A percentile compares a stretch with the other conserved stretches of the same genome.
Conservation (phyloP, 2,888 invertebrate species). For the Drosophila cyrtoloma region DNA sequence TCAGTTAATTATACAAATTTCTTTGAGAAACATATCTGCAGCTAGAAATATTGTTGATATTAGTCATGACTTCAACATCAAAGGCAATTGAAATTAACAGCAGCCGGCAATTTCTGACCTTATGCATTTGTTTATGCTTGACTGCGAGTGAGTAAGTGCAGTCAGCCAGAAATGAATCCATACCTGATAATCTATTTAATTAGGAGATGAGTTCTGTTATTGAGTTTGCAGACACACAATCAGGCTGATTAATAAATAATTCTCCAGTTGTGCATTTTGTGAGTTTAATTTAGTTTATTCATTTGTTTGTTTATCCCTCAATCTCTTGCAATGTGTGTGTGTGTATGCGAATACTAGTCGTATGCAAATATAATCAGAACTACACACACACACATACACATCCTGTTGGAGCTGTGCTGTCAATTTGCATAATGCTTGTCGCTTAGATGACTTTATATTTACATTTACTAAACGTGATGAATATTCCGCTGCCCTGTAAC, state of each 20-base stretch:
- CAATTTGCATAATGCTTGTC: constrained; percentile 54
- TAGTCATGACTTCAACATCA: not conserved
- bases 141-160: constrained; percentile 7
- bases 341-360: constrained; percentile 12
- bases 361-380: constrained; percentile 60
- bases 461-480: constrained; percentile 40
- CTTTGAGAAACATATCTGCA: not conserved
- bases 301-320: constrained; percentile 42
- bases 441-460: constrained; percentile 46
- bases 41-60: not conserved
- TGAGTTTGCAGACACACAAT: constrained; percentile 33
- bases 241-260: constrained; percentile 57
- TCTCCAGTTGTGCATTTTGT: constrained; percentile 44
- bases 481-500: constrained; percentile 29
- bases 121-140: not conserved
- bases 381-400: constrained; percentile 8
- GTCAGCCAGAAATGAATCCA: constrained; percentile 21
- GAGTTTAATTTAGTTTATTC: constrained; percentile 62
- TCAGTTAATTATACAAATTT: not conserved
- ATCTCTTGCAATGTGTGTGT: constrained; percentile 1
- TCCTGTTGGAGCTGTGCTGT: not conserved
- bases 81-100: not conserved
- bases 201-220: constrained; percentile 15
- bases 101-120: constrained; percentile 2
- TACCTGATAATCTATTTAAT: not conserved